A percentile compares a stretch with the other conserved stretches of the same genome.
Evolutionary conservation across 1,140 invertebrate genomes (phyloP).

Genomic region (Sesamia nonagrioides): DNA sequence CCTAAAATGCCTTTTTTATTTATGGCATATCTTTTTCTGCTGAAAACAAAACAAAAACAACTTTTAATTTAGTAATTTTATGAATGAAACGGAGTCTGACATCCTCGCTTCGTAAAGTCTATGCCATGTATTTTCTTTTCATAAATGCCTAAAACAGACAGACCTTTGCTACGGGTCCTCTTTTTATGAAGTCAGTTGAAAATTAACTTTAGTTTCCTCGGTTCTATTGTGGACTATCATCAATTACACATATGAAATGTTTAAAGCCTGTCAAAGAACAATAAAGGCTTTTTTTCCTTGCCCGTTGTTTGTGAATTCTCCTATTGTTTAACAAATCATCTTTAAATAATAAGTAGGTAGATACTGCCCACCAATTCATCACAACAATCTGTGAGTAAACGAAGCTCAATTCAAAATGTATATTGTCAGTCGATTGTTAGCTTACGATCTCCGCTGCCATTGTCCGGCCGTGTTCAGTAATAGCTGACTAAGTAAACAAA

Average conservation of each 20-base stretch:
- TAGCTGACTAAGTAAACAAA: constrained; percentile 55
- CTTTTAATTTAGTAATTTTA: background rate
- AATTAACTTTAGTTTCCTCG: too few relatives aligned
- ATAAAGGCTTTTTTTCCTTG: too few relatives aligned
- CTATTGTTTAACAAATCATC: background rate
- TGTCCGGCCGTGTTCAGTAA: constrained; percentile 23
- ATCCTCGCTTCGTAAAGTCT: background rate
- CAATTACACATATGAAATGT: too few relatives aligned
- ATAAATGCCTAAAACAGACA: background rate
- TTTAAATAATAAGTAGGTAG: too few relatives aligned
- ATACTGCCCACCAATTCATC: background rate
- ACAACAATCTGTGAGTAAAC: background rate
- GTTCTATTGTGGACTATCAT: too few relatives aligned
- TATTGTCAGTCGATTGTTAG: constrained; percentile 33
- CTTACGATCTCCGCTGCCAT: constrained; percentile 22
- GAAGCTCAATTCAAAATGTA: constrained; percentile 38
- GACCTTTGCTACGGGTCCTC: background rate
- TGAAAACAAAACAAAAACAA: background rate
- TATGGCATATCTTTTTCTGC: background rate
- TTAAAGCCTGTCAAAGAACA: too few relatives aligned
- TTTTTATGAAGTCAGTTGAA: too few relatives aligned
- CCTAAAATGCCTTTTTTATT: background rate
- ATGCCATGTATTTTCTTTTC: background rate
- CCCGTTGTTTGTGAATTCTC: background rate
- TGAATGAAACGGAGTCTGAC: background rate